Conservation (phyloP, 2,797 vertebrate genomes). For the Arnoldichthys spilopterus region DNA sequence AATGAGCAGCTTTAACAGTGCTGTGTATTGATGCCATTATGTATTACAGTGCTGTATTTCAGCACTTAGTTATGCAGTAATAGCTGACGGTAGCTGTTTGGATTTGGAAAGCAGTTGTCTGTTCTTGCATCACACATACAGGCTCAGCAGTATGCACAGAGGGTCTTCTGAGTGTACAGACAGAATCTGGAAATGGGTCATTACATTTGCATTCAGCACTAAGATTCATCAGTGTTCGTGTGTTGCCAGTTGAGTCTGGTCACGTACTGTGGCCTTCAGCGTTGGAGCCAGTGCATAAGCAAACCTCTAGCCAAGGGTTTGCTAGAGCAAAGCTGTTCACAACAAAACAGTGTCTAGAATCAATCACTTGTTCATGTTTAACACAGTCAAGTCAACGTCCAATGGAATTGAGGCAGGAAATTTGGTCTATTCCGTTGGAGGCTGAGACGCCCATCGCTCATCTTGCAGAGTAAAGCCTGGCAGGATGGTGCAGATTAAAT, state of each 20-base stretch:
- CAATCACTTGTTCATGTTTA: no score
- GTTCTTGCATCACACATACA: neutral
- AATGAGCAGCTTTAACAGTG: neutral
- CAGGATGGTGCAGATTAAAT: no score
- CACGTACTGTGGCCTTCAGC: neutral
- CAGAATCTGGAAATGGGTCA: neutral
- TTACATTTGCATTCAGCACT: neutral
- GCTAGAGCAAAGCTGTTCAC: neutral
- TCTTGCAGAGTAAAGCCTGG: no score
- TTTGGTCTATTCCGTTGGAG: no score
- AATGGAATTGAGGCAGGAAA: no score
- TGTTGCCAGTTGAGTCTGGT: neutral
- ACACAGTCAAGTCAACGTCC: no score
- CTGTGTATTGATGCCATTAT: neutral
- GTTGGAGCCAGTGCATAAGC: neutral
- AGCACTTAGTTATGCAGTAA: neutral
- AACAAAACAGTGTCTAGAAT: no score
- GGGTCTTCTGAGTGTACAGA: neutral
- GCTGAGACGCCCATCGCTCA: no score
- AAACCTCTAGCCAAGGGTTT: no score
- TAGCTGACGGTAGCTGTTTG: neutral
- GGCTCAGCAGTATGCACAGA: neutral
- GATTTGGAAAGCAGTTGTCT: neutral
- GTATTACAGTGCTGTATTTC: neutral
- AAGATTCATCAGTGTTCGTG: neutral